Conservation (phyloP, 2,113 vertebrate species). For the Buteo buteo region DNA sequence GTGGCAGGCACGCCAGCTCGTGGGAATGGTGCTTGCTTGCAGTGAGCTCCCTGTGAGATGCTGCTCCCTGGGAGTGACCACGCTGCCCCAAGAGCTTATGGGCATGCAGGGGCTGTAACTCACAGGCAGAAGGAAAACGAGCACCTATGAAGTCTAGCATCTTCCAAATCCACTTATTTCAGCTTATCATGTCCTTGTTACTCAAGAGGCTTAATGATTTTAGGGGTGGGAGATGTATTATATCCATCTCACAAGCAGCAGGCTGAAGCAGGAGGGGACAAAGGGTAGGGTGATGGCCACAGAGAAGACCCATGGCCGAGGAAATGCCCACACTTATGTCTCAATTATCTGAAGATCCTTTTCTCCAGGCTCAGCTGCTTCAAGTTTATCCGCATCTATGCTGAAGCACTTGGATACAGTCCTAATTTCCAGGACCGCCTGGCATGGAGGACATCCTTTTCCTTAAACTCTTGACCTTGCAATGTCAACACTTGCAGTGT, state of each 20-base stretch:
- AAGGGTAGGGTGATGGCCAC: not conserved
- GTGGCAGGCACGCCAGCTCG: fast-evolving
- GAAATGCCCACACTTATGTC: not conserved
- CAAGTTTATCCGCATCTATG: not conserved
- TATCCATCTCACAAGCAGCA: not conserved
- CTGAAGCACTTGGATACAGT: not conserved
- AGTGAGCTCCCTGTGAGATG: not conserved
- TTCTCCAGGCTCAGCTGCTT: not conserved
- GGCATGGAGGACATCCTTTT: not conserved
- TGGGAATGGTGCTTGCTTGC: fast-evolving
- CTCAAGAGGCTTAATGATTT: not conserved
- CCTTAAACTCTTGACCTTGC: not conserved
- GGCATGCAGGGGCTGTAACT: not conserved
- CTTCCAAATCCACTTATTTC: not conserved
- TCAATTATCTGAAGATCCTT: not conserved
- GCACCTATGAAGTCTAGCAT: not conserved
- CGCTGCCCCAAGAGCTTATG: not conserved
- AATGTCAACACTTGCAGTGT: not conserved
- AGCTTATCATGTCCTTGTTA: not conserved
- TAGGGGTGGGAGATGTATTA: not conserved
- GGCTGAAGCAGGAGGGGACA: not conserved
- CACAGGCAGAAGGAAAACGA: not conserved
- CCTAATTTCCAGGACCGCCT: not conserved
- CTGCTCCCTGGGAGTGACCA: not conserved
- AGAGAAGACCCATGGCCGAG: fast-evolving